Evolutionary conservation across 2,797 vertebrate genomes (phyloP).

Genomic region (Lacerta bilineata): DNA sequence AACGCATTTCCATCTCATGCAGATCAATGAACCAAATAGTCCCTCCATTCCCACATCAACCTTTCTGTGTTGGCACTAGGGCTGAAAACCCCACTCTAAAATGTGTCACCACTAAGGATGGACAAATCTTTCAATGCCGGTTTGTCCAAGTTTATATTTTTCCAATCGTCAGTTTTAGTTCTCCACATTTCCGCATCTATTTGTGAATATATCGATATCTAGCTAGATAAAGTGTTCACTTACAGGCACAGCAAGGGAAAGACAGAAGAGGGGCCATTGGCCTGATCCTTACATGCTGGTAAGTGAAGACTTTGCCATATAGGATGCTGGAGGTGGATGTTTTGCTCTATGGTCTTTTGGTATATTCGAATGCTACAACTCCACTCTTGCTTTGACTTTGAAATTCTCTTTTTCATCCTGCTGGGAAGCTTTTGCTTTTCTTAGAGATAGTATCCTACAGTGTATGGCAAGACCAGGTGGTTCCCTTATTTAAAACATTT

Average conservation of each 20-base stretch:
- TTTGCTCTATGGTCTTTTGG: not conserved
- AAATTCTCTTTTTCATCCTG: not conserved
- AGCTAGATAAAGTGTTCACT: too few species aligned
- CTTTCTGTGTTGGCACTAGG: not conserved
- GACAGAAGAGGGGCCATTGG: not conserved
- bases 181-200: too few species aligned
- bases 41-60: not conserved
- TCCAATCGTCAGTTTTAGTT: not conserved
- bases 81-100: not conserved
- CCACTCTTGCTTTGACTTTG: not conserved
- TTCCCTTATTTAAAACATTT: constrained; percentile 58
- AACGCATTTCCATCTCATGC: too few species aligned
- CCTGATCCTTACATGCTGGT: not conserved
- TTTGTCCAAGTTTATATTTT: not conserved
- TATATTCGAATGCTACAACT: not conserved
- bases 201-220: too few species aligned
- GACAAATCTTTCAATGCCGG: not conserved
- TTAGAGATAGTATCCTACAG: rapidly evolving
- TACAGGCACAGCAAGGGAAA: too few species aligned
- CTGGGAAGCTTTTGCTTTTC: not conserved
- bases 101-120: not conserved
- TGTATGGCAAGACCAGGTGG: not conserved
- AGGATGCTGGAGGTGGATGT: not conserved
- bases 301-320: not conserved
- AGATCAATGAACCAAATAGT: not conserved